Evolutionary conservation across 2,888 invertebrate species (phyloP).

Genomic region (Lamellibrachia columna): DNA sequence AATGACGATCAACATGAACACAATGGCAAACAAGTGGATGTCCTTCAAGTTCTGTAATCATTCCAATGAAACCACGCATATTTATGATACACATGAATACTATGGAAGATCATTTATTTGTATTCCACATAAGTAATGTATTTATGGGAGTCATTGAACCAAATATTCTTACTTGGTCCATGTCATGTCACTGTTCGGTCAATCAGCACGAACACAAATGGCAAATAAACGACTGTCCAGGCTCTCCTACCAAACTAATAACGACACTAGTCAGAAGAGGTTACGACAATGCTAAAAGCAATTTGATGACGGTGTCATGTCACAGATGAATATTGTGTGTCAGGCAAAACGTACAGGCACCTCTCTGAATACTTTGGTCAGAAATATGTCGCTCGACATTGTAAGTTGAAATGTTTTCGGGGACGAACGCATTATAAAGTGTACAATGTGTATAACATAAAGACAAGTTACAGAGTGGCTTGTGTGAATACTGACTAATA

Average conservation of each 20-base stretch:
- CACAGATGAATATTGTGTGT: not conserved
- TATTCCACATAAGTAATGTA: not conserved
- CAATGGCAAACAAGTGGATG: slow-evolving; percentile 43
- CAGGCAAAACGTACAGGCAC: not conserved
- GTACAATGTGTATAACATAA: not conserved
- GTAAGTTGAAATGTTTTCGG: not conserved
- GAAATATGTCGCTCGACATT: not conserved
- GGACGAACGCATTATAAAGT: not conserved
- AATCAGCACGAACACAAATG: not conserved
- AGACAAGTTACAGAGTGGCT: not conserved
- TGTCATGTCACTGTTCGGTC: not conserved
- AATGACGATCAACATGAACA: slow-evolving; percentile 40
- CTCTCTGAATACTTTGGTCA: not conserved
- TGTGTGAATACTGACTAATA: not conserved
- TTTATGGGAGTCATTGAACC: not conserved
- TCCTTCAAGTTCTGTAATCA: slow-evolving; percentile 39
- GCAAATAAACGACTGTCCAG: not conserved
- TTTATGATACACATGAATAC: too few species aligned
- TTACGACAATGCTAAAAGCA: not conserved
- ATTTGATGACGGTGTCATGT: not conserved
- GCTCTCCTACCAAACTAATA: not conserved
- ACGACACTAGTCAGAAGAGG: not conserved
- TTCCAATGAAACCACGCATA: not conserved
- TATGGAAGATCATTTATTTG: not conserved
- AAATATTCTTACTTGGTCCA: not conserved